These are phyloP conservation scores for Tiliqua scincoides DNA, from an alignment of 2,113 vertebrate genomes.

Conservation along the genomic window DNA sequence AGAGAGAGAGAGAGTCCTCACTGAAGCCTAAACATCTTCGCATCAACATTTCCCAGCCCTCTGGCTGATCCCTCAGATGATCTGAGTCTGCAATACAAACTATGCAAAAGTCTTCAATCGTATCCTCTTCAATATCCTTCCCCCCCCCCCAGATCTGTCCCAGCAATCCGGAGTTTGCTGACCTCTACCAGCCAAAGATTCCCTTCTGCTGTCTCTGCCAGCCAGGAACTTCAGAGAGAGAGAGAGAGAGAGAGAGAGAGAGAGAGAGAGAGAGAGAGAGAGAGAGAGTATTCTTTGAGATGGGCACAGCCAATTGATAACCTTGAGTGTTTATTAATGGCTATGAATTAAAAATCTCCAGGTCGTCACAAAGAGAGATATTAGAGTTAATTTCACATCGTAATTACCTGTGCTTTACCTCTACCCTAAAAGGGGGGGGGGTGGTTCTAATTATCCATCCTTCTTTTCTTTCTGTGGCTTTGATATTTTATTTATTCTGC, in stretches of 20 bases:
- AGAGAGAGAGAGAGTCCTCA: conserved; percentile 34
- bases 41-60: conserved; percentile 86
- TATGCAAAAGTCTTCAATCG: conserved; percentile 95
- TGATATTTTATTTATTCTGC: conserved; percentile 76
- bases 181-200: conserved; percentile 94
- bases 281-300: conserved; percentile 94
- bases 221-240: conserved; percentile 84
- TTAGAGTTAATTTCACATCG: conserved; percentile 77
- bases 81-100: conserved; percentile 95
- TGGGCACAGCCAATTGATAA: conserved; percentile 93
- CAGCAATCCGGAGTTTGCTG: conserved; percentile 96
- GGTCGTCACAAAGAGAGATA: conserved; percentile 77
- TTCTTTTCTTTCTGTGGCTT: conserved; percentile 67
- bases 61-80: conserved; percentile 88
- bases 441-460: conserved; percentile 73
- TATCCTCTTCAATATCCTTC: conserved; percentile 96
- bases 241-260: too few species aligned
- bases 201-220: conserved; percentile 85
- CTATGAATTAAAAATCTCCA: conserved; percentile 84
- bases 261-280: too few species aligned
- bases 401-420: conserved; percentile 72
- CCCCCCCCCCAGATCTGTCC: conserved; percentile 86
- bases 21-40: conserved; percentile 80
- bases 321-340: conserved; percentile 88
- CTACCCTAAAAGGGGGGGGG: background rate